Evolutionary conservation across 2,797 vertebrate species (phyloP), one percentile per base, ranked within the genome.

Genomic region (Rhinophrynus dorsalis): DNA sequence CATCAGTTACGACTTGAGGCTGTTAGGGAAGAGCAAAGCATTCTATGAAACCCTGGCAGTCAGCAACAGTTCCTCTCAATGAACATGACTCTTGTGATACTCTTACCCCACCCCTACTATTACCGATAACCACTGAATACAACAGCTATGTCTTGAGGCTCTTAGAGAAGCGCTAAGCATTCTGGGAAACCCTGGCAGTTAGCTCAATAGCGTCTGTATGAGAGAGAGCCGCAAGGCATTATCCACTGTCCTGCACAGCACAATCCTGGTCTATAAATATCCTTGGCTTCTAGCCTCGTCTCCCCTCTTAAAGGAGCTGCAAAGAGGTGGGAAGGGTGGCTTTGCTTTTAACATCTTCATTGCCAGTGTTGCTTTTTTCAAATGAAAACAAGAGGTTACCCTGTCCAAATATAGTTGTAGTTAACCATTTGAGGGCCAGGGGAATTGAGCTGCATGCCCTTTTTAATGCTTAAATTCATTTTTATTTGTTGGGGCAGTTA

Each of bases 211-310:
- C 20, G 35, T 44, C 68, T 58, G 42, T 71, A 50, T 64, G 60
- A 48, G 60, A 40, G 35, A 57, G 21, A 40, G 69, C 68, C 52
- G 51, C 61, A 13, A 65, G 69, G 54, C 54, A 57, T 59, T 52
- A 59, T 58, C 38, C 60, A 45, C 51, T 61, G 61, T 61, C 60
- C 69, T 18, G 44, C 61, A 32, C 68, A 21, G 50, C 64, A 32
- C 51, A 58, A 24, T 35, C 54, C 27, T 26, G 51, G 13, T 65
- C 69, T 73, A 73, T 51, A 73, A 73, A 73, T 73, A 73, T 24
- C 55, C 23, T 45, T 66, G 69, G 69, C 62, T 54, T 24, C 69
- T 27, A 52, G 52, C 62, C 62, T 40, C 60, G 42, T 51, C 42
- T 72, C 52, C 60, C 51, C 61, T 65, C 33, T 35, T 65, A 51